Evolutionary conservation across 2,797 vertebrate genomes (phyloP).

Genomic region (Sparidentex hasta): DNA sequence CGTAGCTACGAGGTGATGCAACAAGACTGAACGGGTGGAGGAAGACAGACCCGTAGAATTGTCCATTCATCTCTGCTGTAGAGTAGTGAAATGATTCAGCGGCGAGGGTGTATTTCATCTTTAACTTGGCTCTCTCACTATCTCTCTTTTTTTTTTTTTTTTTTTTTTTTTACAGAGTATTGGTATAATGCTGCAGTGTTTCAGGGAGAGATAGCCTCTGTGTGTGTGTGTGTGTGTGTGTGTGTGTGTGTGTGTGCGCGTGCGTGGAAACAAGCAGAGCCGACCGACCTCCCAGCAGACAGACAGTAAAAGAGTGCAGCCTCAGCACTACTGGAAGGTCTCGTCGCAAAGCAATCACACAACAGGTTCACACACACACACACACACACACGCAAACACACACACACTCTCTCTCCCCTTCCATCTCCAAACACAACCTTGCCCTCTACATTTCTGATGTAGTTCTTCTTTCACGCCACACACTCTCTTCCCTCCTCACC

Average conservation of each 20-base stretch:
- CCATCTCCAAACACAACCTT: constrained; percentile 37
- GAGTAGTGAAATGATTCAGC: constrained; percentile 56
- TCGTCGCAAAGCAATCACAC: constrained; percentile 65
- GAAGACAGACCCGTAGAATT: constrained; percentile 40
- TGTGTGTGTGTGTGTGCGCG: constrained; percentile 6
- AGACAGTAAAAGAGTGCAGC: constrained; percentile 74
- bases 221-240: constrained; percentile 18
- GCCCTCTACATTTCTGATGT: constrained; percentile 2
- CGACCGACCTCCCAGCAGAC: constrained; percentile 68
- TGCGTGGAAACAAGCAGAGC: constrained; percentile 49
- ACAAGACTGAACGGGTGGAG: constrained; percentile 31
- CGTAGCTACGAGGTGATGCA: constrained; percentile 45
- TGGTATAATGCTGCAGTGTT: constrained; percentile 66
- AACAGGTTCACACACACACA: not conserved
- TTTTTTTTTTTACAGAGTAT: constrained; percentile 57
- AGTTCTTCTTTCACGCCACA: not conserved
- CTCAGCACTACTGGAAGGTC: constrained; percentile 74
- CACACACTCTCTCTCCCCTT: not conserved
- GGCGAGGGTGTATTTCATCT: constrained; percentile 56
- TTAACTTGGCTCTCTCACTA: constrained; percentile 51
- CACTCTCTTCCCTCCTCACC: constrained; percentile 64
- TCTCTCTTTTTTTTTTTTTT: too few relatives aligned
- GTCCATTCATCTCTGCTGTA: constrained; percentile 60
- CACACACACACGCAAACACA: constrained; percentile 30
- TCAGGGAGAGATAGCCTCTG: constrained; percentile 9